Evolutionary conservation across 2,888 invertebrate genomes (phyloP).

Genomic region (Schrankia costaestrigalis): DNA sequence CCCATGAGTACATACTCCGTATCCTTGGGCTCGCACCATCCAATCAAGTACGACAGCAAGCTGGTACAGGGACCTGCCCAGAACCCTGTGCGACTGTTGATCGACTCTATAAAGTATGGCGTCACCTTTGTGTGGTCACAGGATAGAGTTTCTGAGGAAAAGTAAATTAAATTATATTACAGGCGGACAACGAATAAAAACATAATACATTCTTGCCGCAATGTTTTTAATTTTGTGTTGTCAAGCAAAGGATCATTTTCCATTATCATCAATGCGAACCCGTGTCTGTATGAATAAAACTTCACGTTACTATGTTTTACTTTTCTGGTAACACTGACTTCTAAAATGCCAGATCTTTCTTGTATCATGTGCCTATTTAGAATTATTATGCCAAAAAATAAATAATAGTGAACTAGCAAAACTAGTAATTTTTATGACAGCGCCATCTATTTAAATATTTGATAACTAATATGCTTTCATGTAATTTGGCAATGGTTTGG

Average conservation of each 20-base stretch:
- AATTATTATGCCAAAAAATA: too few relatives aligned
- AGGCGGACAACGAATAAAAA: not conserved
- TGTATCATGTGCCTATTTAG: too few relatives aligned
- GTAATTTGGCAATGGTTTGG: too few relatives aligned
- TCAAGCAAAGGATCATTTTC: too few relatives aligned
- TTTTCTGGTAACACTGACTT: too few relatives aligned
- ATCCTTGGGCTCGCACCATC: conserved; percentile 90
- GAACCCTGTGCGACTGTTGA: conserved; percentile 88
- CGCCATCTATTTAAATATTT: conserved; percentile 15
- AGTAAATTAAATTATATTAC: not conserved
- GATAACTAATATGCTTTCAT: conserved; percentile 1
- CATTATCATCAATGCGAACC: too few relatives aligned
- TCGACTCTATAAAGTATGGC: conserved; percentile 94
- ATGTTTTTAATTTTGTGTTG: too few relatives aligned
- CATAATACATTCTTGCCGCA: too few relatives aligned
- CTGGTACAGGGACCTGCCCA: conserved; percentile 93
- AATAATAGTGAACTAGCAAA: too few relatives aligned
- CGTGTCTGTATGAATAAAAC: too few relatives aligned
- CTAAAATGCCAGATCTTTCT: too few relatives aligned
- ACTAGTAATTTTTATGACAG: not conserved
- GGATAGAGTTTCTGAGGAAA: conserved; percentile 87
- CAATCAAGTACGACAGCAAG: conserved; percentile 90
- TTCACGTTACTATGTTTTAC: too few relatives aligned
- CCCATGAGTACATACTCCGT: conserved; percentile 92
- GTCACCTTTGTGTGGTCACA: conserved; percentile 95